A percentile compares a stretch with the other conserved stretches of the same genome.
phyloP scores from a whole-genome alignment of 2,113 vertebrate species.

The Acanthochromis polyacanthus region DNA sequence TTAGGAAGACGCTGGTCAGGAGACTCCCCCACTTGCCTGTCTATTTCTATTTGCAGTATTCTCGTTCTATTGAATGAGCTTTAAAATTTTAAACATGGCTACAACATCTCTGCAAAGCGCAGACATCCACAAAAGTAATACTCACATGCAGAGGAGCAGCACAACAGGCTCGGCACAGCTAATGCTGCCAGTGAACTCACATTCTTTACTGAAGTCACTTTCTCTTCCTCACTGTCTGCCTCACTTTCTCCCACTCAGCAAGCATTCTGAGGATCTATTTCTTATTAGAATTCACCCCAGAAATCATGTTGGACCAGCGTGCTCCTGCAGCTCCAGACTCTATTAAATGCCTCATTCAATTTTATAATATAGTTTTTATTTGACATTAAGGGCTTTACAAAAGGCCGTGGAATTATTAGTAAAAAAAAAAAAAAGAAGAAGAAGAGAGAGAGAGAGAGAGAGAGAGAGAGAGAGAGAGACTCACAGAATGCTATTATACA shows the following conservation, averaged over 20 bases:
- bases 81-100: conserved; percentile 32
- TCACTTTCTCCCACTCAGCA: conserved; percentile 55
- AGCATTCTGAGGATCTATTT: conserved; percentile 77
- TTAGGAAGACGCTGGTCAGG: not conserved
- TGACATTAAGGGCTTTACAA: conserved; percentile 77
- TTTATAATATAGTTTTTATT: conserved; percentile 81
- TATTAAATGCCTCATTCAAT: conserved; percentile 81
- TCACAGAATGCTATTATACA: conserved; percentile 47
- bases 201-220: conserved; percentile 65
- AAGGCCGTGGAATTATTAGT: conserved; percentile 69
- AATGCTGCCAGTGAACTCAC: conserved; percentile 61
- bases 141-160: conserved; percentile 39
- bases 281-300: conserved; percentile 81
- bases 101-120: conserved; percentile 7
- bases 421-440: conserved; percentile 17
- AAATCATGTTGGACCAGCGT: conserved; percentile 74
- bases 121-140: conserved; percentile 22
- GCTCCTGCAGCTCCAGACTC: conserved; percentile 77
- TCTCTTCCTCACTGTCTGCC: conserved; percentile 32
- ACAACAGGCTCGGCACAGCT: conserved; percentile 44
- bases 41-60: not conserved
- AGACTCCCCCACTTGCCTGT: not conserved
- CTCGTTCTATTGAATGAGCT: not conserved
- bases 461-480: not conserved
- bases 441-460: not conserved